Percentiles rank a stretch among this genome's conserved stretches.
phyloP scores from a whole-genome alignment of 2,113 vertebrate species.

The Podiceps cristatus region DNA sequence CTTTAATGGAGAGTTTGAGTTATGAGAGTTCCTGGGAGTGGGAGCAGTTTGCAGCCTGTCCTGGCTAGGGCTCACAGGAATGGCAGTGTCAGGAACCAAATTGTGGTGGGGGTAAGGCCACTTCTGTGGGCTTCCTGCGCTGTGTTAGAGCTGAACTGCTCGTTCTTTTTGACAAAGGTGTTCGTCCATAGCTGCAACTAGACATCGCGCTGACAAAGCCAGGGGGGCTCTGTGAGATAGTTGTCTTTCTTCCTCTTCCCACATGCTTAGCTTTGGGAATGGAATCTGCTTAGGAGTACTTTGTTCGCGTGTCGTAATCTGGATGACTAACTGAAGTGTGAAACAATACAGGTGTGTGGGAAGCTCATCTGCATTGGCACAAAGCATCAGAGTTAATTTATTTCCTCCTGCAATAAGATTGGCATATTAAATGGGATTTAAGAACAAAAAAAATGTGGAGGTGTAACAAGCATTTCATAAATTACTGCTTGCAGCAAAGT shows the following conservation, averaged over 20 bases:
- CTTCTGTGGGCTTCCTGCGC: background rate
- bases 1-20: background rate
- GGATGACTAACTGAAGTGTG: slow-evolving; percentile 23
- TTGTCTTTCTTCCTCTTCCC: background rate
- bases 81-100: accelerated
- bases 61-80: accelerated
- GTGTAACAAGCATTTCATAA: slow-evolving; percentile 54
- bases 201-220: background rate
- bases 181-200: background rate
- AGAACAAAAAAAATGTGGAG: slow-evolving; percentile 61
- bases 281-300: background rate
- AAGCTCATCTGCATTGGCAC: slow-evolving; percentile 69
- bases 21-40: background rate
- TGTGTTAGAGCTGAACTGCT: background rate
- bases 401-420: slow-evolving; percentile 60
- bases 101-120: background rate
- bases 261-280: background rate
- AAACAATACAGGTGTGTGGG: slow-evolving; percentile 64
- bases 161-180: background rate
- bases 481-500: slow-evolving; percentile 29
- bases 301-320: background rate
- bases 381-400: slow-evolving; percentile 67
- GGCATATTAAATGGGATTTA: slow-evolving; percentile 55
- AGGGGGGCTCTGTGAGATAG: background rate
- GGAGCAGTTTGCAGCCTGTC: background rate